Evolutionary conservation across 2,888 invertebrate species (phyloP).

Genomic region (Agrochola circellaris): DNA sequence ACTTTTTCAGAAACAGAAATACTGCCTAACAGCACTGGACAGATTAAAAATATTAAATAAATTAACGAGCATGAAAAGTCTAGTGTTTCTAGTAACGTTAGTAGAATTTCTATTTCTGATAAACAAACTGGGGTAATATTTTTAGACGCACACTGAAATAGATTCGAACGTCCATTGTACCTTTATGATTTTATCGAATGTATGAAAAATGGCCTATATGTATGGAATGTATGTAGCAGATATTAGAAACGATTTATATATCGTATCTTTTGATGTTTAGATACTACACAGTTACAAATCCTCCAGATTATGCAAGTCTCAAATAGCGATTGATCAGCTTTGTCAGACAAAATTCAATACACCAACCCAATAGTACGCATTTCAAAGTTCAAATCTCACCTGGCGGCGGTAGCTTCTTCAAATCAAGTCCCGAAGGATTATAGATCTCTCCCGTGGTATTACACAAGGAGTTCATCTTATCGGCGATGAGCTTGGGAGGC

Average conservation of each 20-base stretch:
- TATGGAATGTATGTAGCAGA: too few relatives aligned
- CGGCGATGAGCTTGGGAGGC: slow-evolving; percentile 89
- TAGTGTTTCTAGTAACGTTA: not conserved
- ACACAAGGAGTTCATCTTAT: slow-evolving; percentile 88
- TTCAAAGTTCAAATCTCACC: slow-evolving; percentile 24
- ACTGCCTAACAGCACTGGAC: not conserved
- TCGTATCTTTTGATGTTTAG: not conserved
- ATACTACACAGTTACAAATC: not conserved
- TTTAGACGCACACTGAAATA: slow-evolving; percentile 21
- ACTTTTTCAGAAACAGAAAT: not conserved
- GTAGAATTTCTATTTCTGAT: slow-evolving; percentile 19
- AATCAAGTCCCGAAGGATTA: slow-evolving; percentile 93
- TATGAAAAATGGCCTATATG: not conserved
- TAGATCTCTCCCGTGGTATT: slow-evolving; percentile 93
- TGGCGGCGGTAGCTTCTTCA: slow-evolving; percentile 64
- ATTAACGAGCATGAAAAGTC: not conserved
- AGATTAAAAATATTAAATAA: not conserved
- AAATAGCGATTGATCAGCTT: not conserved
- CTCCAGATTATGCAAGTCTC: not conserved
- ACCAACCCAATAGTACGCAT: not conserved
- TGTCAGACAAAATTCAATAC: not conserved
- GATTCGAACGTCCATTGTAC: not conserved
- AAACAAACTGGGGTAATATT: slow-evolving; percentile 6
- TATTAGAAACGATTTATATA: not conserved
- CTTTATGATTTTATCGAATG: not conserved